Evolutionary conservation across 2,797 vertebrate species (phyloP).

Genomic region (Bradypodion ventrale): DNA sequence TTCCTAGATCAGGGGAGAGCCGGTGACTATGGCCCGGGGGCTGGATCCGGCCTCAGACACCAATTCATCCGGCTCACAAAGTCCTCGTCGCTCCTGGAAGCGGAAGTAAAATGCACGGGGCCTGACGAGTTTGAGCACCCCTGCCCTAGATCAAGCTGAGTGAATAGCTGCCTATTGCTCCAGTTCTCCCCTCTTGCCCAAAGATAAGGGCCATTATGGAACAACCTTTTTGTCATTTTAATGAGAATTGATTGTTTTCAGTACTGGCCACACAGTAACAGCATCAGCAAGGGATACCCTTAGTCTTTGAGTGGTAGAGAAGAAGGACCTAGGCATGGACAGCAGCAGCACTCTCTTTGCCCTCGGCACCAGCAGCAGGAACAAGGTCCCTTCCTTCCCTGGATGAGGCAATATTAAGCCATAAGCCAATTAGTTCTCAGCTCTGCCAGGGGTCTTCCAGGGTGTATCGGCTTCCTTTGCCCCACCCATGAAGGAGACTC

Average conservation of each 20-base stretch:
- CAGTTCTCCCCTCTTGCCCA: constrained; percentile 49
- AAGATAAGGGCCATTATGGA: constrained; percentile 67
- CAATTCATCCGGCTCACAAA: too few relatives aligned
- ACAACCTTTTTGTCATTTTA: constrained; percentile 58
- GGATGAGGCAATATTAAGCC: neutral
- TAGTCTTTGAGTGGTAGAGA: too few relatives aligned
- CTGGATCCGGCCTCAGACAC: too few relatives aligned
- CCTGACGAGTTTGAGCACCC: neutral
- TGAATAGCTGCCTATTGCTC: constrained; percentile 50
- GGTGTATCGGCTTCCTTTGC: neutral
- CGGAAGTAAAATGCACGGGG: too few relatives aligned
- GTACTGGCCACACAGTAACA: constrained; percentile 39
- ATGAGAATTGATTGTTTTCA: constrained; percentile 56
- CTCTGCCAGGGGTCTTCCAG: neutral
- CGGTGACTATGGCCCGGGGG: too few relatives aligned
- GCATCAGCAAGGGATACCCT: constrained; percentile 26
- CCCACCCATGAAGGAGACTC: neutral
- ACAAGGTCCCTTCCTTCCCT: too few relatives aligned
- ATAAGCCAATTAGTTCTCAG: neutral
- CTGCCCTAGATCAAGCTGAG: fast-evolving
- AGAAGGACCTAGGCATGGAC: too few relatives aligned
- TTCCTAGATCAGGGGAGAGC: neutral
- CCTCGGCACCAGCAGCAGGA: too few relatives aligned
- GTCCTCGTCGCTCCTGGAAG: too few relatives aligned
- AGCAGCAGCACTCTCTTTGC: too few relatives aligned